These are phyloP conservation scores for Paedocypris micromegethes DNA, from an alignment of 2,797 vertebrate species.

Conservation along the genomic window DNA sequence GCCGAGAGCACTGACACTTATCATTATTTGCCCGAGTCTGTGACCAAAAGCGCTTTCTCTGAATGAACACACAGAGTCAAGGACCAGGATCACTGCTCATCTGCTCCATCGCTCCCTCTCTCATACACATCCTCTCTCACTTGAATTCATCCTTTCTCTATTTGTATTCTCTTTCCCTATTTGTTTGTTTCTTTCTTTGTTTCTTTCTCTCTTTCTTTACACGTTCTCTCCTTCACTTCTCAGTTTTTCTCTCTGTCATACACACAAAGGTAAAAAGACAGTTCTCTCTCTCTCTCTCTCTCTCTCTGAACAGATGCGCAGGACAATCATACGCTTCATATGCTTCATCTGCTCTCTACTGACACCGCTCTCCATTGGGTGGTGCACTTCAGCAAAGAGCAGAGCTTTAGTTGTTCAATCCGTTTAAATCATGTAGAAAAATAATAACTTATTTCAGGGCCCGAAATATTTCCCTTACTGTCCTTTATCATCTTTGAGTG, in stretches of 20 bases:
- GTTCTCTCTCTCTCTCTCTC: background rate
- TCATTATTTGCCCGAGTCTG: slow-evolving; percentile 24
- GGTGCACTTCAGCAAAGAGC: slow-evolving; percentile 39
- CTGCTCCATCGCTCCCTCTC: slow-evolving; percentile 10
- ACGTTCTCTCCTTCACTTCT: too few relatives aligned
- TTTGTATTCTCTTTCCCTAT: too few relatives aligned
- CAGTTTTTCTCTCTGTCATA: too few relatives aligned
- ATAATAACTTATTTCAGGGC: background rate
- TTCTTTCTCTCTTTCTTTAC: too few relatives aligned
- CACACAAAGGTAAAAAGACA: too few relatives aligned
- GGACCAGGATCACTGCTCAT: slow-evolving; percentile 17
- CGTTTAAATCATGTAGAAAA: background rate
- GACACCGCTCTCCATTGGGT: slow-evolving; percentile 35
- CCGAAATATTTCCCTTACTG: background rate
- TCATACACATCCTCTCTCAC: too few relatives aligned
- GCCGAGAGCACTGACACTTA: slow-evolving; percentile 19
- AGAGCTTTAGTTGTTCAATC: background rate
- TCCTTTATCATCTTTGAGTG: background rate
- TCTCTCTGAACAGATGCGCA: slow-evolving; percentile 13
- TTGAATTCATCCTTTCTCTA: too few relatives aligned
- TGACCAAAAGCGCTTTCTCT: slow-evolving; percentile 25
- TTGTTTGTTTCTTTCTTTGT: too few relatives aligned
- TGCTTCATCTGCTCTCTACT: slow-evolving; percentile 16
- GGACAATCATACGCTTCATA: slow-evolving; percentile 20
- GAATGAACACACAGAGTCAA: slow-evolving; percentile 28